These are phyloP conservation scores for Dendrocincla fuliginosa DNA, from an alignment of 2,797 vertebrate genomes.

Conservation along the genomic window DNA sequence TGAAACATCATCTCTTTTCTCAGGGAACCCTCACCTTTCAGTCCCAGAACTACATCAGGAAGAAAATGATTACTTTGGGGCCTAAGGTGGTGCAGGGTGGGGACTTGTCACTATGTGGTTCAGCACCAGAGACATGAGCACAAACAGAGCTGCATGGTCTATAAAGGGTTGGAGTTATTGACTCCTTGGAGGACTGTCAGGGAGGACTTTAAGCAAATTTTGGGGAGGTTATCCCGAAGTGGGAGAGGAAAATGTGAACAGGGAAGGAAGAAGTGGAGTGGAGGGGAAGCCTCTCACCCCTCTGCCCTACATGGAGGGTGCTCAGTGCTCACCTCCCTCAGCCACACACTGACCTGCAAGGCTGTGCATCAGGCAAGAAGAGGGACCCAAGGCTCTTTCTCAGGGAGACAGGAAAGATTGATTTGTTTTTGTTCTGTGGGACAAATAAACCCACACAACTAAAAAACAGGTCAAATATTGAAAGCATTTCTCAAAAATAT, in stretches of 20 bases:
- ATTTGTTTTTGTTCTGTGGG: background rate
- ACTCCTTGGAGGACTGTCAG: rapidly evolving
- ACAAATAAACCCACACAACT: too few species aligned
- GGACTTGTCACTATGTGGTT: rapidly evolving
- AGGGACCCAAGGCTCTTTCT: background rate
- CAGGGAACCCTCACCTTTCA: background rate
- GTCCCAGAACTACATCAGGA: background rate
- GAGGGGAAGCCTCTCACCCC: background rate
- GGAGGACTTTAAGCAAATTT: background rate
- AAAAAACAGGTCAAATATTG: background rate
- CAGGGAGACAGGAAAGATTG: rapidly evolving
- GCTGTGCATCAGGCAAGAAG: background rate
- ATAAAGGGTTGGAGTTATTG: background rate
- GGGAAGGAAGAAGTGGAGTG: rapidly evolving
- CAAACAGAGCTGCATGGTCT: background rate
- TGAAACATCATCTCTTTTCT: background rate
- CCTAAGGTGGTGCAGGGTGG: background rate
- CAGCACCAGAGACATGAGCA: rapidly evolving
- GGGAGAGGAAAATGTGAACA: background rate
- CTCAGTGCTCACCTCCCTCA: rapidly evolving
- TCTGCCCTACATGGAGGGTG: rapidly evolving
- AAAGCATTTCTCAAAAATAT: background rate
- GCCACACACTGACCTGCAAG: rapidly evolving
- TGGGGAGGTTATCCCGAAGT: background rate
- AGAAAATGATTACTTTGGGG: background rate